phyloP scores from a whole-genome alignment of 1,140 invertebrate genomes.

The Hypsibius dujardini region DNA sequence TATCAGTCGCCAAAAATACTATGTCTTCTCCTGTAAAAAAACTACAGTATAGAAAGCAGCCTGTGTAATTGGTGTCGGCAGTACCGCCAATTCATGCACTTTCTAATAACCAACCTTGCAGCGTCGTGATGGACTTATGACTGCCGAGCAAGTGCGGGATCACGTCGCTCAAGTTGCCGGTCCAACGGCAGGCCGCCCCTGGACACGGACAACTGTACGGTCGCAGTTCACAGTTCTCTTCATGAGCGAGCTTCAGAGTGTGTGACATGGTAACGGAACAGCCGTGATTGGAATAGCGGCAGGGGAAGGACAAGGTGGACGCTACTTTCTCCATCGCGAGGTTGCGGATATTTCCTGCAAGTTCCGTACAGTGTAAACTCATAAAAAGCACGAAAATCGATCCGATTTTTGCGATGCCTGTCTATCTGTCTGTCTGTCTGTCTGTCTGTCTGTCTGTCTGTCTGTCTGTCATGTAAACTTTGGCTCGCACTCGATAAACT shows the following conservation, averaged over 20 bases:
- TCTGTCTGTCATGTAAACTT: too few species aligned
- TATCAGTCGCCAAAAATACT: constrained; percentile 96
- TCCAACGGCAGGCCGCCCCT: constrained; percentile 90
- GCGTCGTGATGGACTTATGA: constrained; percentile 96
- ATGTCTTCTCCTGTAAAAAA: constrained; percentile 66
- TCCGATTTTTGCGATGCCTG: too few species aligned
- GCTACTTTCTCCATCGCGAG: constrained; percentile 98
- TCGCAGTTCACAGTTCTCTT: constrained; percentile 83
- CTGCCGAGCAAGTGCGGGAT: constrained; percentile 94
- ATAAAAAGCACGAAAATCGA: too few species aligned
- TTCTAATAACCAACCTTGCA: constrained; percentile 41
- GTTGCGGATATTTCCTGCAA: constrained; percentile 80
- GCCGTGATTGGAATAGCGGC: constrained; percentile 91
- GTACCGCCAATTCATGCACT: too few species aligned
- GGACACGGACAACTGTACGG: constrained; percentile 41
- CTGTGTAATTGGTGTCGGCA: too few species aligned
- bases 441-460: too few species aligned
- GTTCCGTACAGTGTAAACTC: constrained; percentile 20
- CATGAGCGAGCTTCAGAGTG: constrained; percentile 91
- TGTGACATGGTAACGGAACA: constrained; percentile 79
- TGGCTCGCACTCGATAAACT: too few species aligned
- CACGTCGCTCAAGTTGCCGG: constrained; percentile 79
- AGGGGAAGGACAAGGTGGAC: constrained; percentile 90
- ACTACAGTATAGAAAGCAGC: too few species aligned
- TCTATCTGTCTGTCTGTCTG: too few species aligned